Conservation (phyloP, 64 coral and sea anemone genomes). For the Stichodactyla mertensii region DNA sequence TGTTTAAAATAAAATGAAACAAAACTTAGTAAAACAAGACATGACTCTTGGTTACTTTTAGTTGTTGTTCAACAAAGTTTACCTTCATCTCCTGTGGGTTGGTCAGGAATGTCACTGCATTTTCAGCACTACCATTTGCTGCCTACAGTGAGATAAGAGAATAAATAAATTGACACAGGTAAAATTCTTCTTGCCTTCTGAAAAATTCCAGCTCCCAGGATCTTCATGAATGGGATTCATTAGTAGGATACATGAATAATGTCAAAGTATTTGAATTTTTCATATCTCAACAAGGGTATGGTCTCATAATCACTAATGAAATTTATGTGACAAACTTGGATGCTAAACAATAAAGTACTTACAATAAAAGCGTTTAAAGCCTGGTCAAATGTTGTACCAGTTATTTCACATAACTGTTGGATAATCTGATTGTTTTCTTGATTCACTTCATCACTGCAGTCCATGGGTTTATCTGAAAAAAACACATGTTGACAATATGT, state of each 20-base stretch:
- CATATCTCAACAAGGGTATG: no score
- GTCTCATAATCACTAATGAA: no score
- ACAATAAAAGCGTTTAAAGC: constrained; percentile 63
- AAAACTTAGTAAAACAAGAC: not conserved
- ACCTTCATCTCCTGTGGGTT: constrained; percentile 27
- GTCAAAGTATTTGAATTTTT: no score
- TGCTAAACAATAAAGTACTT: not conserved
- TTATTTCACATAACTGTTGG: constrained; percentile 58
- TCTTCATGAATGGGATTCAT: no score
- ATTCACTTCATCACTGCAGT: not conserved
- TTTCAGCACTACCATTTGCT: constrained; percentile 30
- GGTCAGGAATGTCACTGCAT: constrained; percentile 46
- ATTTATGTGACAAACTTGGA: not conserved
- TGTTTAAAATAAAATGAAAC: constrained; percentile 9
- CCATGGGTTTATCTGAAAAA: constrained; percentile 9
- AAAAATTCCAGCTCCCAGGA: no score
- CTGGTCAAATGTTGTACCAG: constrained; percentile 60
- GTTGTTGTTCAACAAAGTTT: not conserved
- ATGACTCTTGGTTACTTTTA: not conserved
- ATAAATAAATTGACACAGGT: no score
- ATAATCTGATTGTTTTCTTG: constrained; percentile 37
- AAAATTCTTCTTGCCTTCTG: no score
- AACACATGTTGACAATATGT: not conserved
- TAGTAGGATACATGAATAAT: no score
- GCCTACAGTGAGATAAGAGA: constrained; percentile 19